Conservation (phyloP, 1,140 invertebrate species). For the Trichonephila inaurata region DNA sequence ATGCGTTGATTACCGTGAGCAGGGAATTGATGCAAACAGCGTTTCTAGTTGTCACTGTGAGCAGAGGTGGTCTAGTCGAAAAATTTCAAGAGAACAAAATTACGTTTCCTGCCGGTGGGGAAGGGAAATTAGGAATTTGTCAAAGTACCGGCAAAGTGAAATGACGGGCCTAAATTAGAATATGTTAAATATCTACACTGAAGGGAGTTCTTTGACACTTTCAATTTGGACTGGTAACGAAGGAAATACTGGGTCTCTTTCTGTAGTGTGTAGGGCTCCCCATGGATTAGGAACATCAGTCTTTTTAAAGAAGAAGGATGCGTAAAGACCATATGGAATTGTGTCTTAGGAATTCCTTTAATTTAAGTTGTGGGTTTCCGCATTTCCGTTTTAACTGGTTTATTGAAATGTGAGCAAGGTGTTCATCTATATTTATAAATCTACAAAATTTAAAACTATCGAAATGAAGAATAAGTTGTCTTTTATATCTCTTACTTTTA, state of each 20-base stretch:
- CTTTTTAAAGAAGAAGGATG: not conserved
- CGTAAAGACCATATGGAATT: not conserved
- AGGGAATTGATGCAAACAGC: not conserved
- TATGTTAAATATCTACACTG: conserved; percentile 48
- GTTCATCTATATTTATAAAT: no score
- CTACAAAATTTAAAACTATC: no score
- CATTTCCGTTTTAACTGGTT: not conserved
- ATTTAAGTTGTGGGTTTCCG: not conserved
- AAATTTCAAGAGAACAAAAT: conserved; percentile 33
- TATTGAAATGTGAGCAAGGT: not conserved
- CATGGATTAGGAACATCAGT: conserved; percentile 8
- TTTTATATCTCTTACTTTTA: no score
- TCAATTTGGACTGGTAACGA: conserved; percentile 44
- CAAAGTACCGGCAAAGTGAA: conserved; percentile 49
- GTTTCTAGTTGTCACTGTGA: not conserved
- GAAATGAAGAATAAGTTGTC: no score
- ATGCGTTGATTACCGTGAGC: not conserved
- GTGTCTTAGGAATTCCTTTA: not conserved
- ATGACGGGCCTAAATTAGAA: conserved; percentile 57
- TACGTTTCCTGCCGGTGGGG: conserved; percentile 35
- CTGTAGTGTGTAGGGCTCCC: not conserved
- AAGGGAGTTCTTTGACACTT: conserved; percentile 57
- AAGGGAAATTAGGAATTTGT: conserved; percentile 61
- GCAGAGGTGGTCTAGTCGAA: not conserved
- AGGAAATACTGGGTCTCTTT: not conserved